Conservation (phyloP, 2,113 vertebrate species). For the Pseudonaja textilis region DNA sequence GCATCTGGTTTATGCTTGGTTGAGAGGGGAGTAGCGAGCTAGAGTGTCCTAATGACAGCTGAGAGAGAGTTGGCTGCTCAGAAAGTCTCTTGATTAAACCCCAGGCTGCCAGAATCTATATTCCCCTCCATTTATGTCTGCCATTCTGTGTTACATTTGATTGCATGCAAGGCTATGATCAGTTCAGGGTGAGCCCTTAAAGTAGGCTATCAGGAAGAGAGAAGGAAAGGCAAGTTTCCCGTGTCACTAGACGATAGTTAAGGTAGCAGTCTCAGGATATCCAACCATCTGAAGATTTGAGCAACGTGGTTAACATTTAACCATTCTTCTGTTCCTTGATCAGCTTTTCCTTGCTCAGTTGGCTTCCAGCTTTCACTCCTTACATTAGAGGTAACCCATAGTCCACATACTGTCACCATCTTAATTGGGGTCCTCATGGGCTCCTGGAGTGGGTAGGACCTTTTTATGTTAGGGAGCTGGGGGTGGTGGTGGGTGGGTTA, state of each 20-base stretch:
- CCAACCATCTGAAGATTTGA: not conserved
- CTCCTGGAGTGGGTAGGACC: not conserved
- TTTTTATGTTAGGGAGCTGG: not conserved
- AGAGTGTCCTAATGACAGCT: not conserved
- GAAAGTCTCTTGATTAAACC: conserved; percentile 6
- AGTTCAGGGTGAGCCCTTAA: not conserved
- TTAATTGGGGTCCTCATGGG: not conserved
- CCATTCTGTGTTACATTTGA: not conserved
- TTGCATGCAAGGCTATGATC: not conserved
- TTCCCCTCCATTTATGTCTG: not conserved
- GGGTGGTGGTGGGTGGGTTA: not conserved
- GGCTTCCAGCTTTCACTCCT: not conserved
- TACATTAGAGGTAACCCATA: not conserved
- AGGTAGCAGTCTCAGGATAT: not conserved
- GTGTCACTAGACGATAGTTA: not conserved
- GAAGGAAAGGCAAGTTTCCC: not conserved
- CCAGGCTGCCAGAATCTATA: not conserved
- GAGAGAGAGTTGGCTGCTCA: not conserved
- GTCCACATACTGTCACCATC: not conserved
- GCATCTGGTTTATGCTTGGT: not conserved
- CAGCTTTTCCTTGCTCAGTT: not conserved
- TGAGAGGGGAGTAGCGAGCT: not conserved
- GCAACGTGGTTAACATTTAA: not conserved
- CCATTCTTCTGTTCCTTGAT: not conserved
- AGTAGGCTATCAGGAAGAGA: not conserved